Base-by-base conservation (phyloP, 2,113 vertebrate genomes). In the Cettia cetti region DNA sequence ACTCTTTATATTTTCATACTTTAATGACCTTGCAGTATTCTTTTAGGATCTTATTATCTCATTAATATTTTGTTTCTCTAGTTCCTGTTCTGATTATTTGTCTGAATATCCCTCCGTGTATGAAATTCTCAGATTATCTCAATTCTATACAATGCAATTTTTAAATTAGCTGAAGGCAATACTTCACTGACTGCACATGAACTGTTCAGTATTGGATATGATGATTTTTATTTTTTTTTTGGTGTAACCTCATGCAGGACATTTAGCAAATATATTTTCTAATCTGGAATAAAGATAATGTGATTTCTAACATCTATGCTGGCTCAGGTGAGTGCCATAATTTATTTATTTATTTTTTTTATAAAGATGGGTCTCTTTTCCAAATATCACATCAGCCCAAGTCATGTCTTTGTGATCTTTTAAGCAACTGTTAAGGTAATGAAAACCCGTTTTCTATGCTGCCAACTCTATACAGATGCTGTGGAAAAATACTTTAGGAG, bases 231-330 rank as follows among this genome's bases (percentile, higher is more conserved):
- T 90, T 59, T 39, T 59, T 26, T 6, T 6, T 83, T 90, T 59
- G 94, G 37, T 2, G 1, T 47, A 61, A 61, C 27, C 20, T 92
- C 52, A 53, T 39, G 26, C 6, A 71, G 60, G 45, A 91, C 50
- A 56, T 89, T 89, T 82, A 92, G 39, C 68, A 92, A 89, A 87
- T 45, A n/a, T 6, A 78, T 87, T 93, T 97, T 82, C 52, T 89
- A 56, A 72, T 94, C 60, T 93, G 56, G 35, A 93, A 50, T 75
- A 83, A 89, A 92, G 47, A 10, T 90, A 85, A 85, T 86, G 39
- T 94, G 80, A 95, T 95, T 95, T 63, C 60, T 91, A 95, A 87
- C 89, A 97, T 93, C 82, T 96, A 82, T 50, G 90, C 30, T 92
- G 72, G 33, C 52, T 91, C 86, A 93, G 63, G 75, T 97, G 70